Base-by-base conservation (phyloP, 1,140 invertebrate genomes). In the Planococcus citri region DNA sequence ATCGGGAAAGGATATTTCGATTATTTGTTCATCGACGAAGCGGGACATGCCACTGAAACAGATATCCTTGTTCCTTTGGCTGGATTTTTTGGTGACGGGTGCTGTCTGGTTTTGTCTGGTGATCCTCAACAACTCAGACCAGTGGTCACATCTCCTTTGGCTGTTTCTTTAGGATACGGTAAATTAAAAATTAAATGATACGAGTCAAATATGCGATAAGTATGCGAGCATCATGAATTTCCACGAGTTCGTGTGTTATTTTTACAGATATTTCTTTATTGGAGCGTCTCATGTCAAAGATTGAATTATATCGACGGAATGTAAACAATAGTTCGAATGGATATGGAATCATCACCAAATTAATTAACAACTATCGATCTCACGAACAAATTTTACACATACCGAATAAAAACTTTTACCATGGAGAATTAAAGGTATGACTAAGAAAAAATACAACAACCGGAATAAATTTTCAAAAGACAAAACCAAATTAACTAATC, bases 61-160 rank as follows among this genome's bases (percentile, higher is more conserved):
- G 94, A 96, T 79, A 84, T 87, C 41, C 80, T 95, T 79, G 84
- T 94, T 73, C 86, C 92, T 0, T 9, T 27, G 1, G 60, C 17
- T 24, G 60, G 60, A 24, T 64, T 64, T 25, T 58, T 58, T 8
- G 84, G 86, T 1, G 87, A 90, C 79, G 6, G 6, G 6, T 37
- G 33, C 33, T 8, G 33, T 37, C 83, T 93, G 8, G 79, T 96
- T 71, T 78, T 97, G 3, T 89, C 92, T 72, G 95, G 95, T 6
- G 95, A 97, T 83, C 94, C 92, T 17, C 81, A 88, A 76, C 95
- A 98, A 78, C 81, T 97, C 33, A 94, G 93, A 0, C 91, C 94
- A 8, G 84, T 95, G 8, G 78, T 94, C 8, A 77, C 84, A 70
- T 91, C 88, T 38, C 80, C 79, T 60, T 79, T 85, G 70, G 86